Conservation (phyloP, 1,140 invertebrate species). For the Andrena cerasifolii region DNA sequence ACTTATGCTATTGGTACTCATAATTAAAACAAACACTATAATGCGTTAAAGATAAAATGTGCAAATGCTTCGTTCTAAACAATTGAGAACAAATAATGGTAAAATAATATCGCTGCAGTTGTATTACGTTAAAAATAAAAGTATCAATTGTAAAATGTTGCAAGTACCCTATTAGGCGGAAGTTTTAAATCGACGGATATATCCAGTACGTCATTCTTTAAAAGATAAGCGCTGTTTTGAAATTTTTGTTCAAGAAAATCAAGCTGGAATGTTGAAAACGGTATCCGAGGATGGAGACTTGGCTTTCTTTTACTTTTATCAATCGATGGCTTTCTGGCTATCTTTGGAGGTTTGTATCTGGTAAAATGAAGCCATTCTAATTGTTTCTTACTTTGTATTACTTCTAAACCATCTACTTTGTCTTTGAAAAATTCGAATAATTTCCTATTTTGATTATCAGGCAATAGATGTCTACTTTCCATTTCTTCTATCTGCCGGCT, state of each 20-base stretch:
- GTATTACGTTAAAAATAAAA: background rate
- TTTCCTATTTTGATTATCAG: background rate
- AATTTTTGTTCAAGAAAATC: conserved; percentile 84
- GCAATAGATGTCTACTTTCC: background rate
- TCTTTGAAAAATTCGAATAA: background rate
- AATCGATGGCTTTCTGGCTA: conserved; percentile 84
- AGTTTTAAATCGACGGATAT: conserved; percentile 13
- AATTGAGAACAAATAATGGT: too few relatives aligned
- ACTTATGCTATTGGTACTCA: too few relatives aligned
- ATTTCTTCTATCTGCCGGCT: background rate
- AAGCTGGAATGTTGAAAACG: conserved; percentile 85
- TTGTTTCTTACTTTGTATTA: conserved; percentile 17
- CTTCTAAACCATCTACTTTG: background rate
- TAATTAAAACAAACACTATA: too few relatives aligned
- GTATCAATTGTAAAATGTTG: background rate
- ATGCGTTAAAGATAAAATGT: too few relatives aligned
- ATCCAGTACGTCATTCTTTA: conserved; percentile 70
- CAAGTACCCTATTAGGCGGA: conserved; percentile 22
- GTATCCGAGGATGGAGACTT: conserved; percentile 85
- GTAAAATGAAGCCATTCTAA: conserved; percentile 88
- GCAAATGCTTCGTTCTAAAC: background rate
- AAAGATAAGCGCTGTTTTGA: conserved; percentile 84
- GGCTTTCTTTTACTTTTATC: conserved; percentile 80
- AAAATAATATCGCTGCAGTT: too few relatives aligned
- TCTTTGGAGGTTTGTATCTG: conserved; percentile 88